Conservation (phyloP, 2,888 invertebrate species). For the Heteromyza rotundicornis region DNA sequence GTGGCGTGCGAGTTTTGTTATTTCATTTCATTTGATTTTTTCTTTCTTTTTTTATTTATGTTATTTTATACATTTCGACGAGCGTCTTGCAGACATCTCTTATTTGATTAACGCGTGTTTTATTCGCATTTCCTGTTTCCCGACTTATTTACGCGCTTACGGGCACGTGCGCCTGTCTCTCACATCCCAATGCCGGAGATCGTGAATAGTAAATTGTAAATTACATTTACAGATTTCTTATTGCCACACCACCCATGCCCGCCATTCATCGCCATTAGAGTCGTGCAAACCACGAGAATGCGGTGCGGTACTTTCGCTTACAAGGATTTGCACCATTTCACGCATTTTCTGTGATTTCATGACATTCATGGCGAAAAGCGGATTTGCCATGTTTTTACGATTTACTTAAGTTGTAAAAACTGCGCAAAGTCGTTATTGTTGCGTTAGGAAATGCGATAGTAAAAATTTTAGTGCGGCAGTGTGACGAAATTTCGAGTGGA, state of each 20-base stretch:
- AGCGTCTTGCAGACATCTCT: not conserved
- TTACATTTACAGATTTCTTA: not conserved
- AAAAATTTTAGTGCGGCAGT: not conserved
- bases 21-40: not conserved
- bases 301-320: not conserved
- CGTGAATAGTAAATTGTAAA: not conserved
- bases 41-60: not conserved
- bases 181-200: not conserved
- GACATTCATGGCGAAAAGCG: not conserved
- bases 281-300: too few species aligned
- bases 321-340: not conserved
- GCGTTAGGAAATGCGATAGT: not conserved
- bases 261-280: too few species aligned
- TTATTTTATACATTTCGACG: conserved; percentile 31
- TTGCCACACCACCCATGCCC: too few species aligned
- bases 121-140: conserved; percentile 12
- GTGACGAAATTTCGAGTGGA: not conserved
- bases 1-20: too few species aligned
- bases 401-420: not conserved
- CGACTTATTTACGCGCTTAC: conserved; percentile 7
- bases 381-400: not conserved
- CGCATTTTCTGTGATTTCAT: not conserved
- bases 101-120: conserved; percentile 19
- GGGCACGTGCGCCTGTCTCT: not conserved
- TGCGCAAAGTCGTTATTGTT: not conserved